phyloP scores from a whole-genome alignment of 2,888 invertebrate species.

The Drosophila nigricruria region DNA sequence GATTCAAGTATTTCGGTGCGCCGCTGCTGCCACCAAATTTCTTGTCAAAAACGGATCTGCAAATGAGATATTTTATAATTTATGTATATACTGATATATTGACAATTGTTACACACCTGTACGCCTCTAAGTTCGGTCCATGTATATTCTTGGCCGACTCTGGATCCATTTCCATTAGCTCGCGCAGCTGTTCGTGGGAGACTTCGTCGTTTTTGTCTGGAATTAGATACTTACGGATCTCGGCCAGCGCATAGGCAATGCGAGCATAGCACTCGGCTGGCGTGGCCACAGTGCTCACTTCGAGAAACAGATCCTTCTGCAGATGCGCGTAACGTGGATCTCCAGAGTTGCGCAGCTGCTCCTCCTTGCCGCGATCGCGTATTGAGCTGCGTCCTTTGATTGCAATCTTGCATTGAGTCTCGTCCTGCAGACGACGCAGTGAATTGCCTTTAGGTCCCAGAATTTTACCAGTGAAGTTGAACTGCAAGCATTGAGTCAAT shows the following conservation, averaged over 20 bases:
- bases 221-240: constrained; percentile 81
- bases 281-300: constrained; percentile 93
- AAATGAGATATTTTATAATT: not conserved
- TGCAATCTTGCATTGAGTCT: constrained; percentile 94
- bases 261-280: constrained; percentile 94
- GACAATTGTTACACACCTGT: constrained; percentile 44
- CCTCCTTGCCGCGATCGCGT: constrained; percentile 94
- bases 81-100: not conserved
- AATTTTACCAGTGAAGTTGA: constrained; percentile 97
- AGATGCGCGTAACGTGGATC: constrained; percentile 96
- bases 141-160: constrained; percentile 74
- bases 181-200: constrained; percentile 76
- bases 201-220: constrained; percentile 82
- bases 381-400: constrained; percentile 96
- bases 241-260: constrained; percentile 77
- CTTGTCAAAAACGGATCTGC: constrained; percentile 79
- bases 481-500: constrained; percentile 86
- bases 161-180: constrained; percentile 77
- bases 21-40: constrained; percentile 60
- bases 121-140: constrained; percentile 70
- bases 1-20: constrained; percentile 72
- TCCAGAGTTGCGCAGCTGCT: constrained; percentile 91
- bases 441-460: constrained; percentile 97
- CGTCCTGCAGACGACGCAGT: constrained; percentile 95
- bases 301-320: constrained; percentile 94